Base-by-base conservation (phyloP, 2,797 vertebrate genomes). In the Orestias chungarensis region DNA sequence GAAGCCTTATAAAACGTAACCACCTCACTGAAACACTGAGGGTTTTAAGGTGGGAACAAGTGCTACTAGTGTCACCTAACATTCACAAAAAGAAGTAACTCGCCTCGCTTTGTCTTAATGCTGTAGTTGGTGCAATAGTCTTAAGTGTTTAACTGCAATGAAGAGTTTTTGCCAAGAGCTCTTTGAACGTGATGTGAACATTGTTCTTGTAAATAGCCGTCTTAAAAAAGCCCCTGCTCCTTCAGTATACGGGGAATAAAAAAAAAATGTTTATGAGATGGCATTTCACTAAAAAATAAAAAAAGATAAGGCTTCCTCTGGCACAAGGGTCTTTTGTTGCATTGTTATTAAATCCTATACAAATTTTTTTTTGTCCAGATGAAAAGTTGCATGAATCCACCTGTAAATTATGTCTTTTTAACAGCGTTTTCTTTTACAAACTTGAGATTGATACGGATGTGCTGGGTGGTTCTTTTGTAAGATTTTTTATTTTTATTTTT, bases 401-500 rank as follows among this genome's bases (percentile, higher is more conserved):
- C 74, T 82, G 68, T 92, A 75, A 88, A 90, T 75, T 44, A 78
- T 15, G 82, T 93, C 88, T 94, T 93, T 94, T 88, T 94, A 93
- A 80, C 64, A 14, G 6, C 38, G n/a, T 42, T 82, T 88, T 71
- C 80, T 74, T 80, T 80, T 87, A 86, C 82, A 87, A 75, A 81
- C 80, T n/a, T 83, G 89, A 92, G 88, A 90, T 86, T 89, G 87
- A 83, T 89, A 85, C 81, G 33, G 84, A 84, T 66, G 85, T 33
- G 23, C 35, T 20, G 27, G 47, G n/a, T n/a, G 68, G 54, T 14
- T 83, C 82, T 93, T 88, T 95, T 95, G 90, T 94, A 95, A 87
- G 88, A 87, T 94, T 95, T 94, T 95, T 95, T n/a, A n/a, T n/a
- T n/a, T n/a, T n/a, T n/a, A n/a, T n/a, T 95, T 80, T 94, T 94